phyloP scores from a whole-genome alignment of 2,113 vertebrate species.

The Halcyon malimbica region DNA sequence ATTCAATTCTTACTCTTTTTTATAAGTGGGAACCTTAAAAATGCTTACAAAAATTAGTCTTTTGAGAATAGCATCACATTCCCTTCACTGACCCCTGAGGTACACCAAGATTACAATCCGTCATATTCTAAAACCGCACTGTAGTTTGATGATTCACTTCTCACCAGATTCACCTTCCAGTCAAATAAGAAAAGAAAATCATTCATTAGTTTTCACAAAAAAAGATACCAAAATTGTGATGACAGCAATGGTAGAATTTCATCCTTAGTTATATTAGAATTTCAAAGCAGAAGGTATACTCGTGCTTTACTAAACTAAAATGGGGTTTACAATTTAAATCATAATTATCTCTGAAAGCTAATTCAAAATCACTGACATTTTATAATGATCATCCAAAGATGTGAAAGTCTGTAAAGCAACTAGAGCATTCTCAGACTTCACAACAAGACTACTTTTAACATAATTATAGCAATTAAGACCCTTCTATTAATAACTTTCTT shows the following conservation, averaged over 20 bases:
- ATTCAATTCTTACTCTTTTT: not conserved
- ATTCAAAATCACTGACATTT: conserved; percentile 39
- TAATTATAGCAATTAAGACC: conserved; percentile 55
- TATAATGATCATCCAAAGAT: conserved; percentile 4
- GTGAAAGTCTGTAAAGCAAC: not conserved
- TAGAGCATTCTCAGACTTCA: not conserved
- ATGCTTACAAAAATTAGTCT: not conserved
- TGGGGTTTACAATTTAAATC: not conserved
- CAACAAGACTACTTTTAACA: conserved; percentile 12
- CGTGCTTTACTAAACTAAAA: not conserved
- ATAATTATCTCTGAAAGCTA: conserved; percentile 5
- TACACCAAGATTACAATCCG: not conserved
- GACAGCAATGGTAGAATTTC: not conserved
- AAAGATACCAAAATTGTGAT: not conserved
- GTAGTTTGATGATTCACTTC: not conserved
- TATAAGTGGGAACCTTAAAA: not conserved
- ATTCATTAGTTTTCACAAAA: not conserved
- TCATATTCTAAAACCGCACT: not conserved
- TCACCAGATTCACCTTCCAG: not conserved
- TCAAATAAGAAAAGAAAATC: not conserved
- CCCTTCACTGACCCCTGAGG: not conserved
- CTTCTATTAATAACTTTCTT: conserved; percentile 39
- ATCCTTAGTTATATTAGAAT: not conserved
- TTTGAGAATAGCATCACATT: not conserved
- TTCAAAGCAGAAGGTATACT: not conserved